These are phyloP conservation scores for Serrognathus titanus DNA, from an alignment of 2,888 invertebrate species.

Conservation along the genomic window DNA sequence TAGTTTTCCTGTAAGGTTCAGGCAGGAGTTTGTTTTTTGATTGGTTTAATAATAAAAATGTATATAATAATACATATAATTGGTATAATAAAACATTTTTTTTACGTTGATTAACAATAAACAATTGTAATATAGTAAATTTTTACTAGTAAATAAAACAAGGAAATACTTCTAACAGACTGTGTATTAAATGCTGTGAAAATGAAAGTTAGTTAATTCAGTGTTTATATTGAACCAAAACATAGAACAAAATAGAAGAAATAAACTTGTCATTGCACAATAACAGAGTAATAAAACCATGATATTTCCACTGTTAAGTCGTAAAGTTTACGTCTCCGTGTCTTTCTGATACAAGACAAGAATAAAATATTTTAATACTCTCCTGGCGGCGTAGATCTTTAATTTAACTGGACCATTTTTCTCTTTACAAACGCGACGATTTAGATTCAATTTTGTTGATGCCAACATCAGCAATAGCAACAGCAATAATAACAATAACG, in stretches of 20 bases:
- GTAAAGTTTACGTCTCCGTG: constrained; percentile 27
- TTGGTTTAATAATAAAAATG: no score
- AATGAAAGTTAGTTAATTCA: neutral
- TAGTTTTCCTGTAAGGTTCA: no score
- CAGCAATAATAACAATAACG: no score
- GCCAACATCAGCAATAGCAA: no score
- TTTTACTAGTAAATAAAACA: no score
- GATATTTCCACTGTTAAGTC: constrained; percentile 38
- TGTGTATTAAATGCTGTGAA: no score
- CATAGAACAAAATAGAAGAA: constrained; percentile 24
- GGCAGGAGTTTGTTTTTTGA: no score
- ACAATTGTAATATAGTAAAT: no score
- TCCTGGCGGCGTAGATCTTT: constrained; percentile 4
- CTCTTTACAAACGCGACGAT: neutral
- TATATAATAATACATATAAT: no score
- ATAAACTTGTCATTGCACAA: constrained; percentile 37
- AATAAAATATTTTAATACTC: constrained; percentile 7
- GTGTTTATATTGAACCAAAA: constrained; percentile 22
- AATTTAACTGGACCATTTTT: neutral
- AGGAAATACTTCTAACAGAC: no score
- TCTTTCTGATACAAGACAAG: neutral
- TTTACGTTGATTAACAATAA: no score
- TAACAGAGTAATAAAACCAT: constrained; percentile 37
- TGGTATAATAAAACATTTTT: no score
- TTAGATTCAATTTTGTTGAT: neutral